phyloP scores from a whole-genome alignment of 2,113 vertebrate genomes.

The Mirounga angustirostris region DNA sequence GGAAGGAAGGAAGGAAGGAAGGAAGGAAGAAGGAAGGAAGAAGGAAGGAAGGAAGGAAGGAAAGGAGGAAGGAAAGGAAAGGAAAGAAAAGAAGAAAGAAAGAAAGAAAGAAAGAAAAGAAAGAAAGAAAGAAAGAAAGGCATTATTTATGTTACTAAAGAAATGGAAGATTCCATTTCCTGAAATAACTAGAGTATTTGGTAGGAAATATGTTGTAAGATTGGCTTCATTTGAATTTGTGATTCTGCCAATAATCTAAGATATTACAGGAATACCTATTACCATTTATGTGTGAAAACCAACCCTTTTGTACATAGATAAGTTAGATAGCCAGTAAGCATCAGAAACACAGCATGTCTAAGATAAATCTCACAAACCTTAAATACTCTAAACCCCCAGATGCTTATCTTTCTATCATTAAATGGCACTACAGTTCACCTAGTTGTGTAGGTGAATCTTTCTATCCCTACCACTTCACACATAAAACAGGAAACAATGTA shows the following conservation, averaged over 20 bases:
- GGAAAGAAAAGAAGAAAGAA: too few species aligned
- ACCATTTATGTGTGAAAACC: background rate
- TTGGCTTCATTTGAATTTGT: background rate
- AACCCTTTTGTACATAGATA: background rate
- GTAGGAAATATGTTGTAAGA: background rate
- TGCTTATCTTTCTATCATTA: background rate
- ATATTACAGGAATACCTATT: background rate
- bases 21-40: too few species aligned
- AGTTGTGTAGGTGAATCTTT: background rate
- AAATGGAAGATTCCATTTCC: background rate
- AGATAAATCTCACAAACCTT: background rate
- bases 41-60: too few species aligned
- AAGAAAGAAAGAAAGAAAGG: background rate
- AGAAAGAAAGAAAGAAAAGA: too few species aligned
- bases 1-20: too few species aligned
- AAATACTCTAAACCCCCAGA: background rate
- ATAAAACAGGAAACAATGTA: background rate
- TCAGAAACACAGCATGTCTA: background rate
- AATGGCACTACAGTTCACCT: background rate
- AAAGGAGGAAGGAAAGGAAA: too few species aligned
- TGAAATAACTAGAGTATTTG: background rate
- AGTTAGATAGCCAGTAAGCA: background rate
- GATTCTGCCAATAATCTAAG: background rate
- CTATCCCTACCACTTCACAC: background rate
- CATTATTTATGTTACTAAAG: background rate